Evolutionary conservation across 2,797 vertebrate genomes (phyloP).

Genomic region (Cyprinella venusta): DNA sequence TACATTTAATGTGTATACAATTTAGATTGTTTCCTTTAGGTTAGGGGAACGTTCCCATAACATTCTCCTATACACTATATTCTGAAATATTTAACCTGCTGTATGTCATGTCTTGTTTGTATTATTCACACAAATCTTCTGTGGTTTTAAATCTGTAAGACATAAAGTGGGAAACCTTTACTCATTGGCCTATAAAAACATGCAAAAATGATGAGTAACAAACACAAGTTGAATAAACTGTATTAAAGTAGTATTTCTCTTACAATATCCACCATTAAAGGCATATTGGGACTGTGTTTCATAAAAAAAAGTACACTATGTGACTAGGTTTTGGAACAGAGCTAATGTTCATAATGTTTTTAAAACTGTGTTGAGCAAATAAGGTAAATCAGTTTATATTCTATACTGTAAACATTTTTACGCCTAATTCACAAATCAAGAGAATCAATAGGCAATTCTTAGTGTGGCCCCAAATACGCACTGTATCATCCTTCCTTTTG

Average conservation of each 20-base stretch:
- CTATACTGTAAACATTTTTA: neutral
- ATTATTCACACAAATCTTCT: no score
- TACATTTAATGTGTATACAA: no score
- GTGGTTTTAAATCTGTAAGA: neutral
- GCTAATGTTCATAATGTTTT: neutral
- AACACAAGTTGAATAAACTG: neutral
- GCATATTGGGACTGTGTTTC: neutral
- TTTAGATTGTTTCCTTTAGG: no score
- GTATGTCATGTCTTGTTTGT: neutral
- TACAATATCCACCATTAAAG: neutral
- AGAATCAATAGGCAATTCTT: neutral
- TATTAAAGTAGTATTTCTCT: neutral
- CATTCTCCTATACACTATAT: neutral
- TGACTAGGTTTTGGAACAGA: neutral
- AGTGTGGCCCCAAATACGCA: slow-evolving; percentile 1
- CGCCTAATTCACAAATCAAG: neutral
- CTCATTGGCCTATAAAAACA: neutral
- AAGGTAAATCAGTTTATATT: neutral
- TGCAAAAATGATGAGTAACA: neutral
- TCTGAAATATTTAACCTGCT: neutral
- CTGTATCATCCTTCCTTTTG: slow-evolving; percentile 20
- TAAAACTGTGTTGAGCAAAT: neutral
- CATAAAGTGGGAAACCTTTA: neutral
- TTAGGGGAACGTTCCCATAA: neutral
- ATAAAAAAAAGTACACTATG: neutral